Base-by-base conservation (phyloP, 2,888 invertebrate genomes). In the Bellardia bayeri region DNA sequence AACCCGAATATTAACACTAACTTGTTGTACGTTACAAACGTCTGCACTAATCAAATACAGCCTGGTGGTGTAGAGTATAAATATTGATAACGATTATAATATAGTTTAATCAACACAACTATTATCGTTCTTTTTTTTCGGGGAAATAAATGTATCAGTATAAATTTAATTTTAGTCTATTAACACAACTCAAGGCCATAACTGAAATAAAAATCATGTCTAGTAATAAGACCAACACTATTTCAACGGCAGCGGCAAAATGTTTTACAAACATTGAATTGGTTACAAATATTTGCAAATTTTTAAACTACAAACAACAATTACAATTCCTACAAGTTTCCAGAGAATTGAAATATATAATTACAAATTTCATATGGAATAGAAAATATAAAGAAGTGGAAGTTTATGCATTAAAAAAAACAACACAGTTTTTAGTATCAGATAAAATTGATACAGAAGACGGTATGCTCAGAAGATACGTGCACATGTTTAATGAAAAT, bases 321-420 rank as follows among this genome's bases (percentile, higher is more conserved):
- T 23, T 16, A 8, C 56, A 56, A 9, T 56, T 56, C 2, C 16
- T 14, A 16, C 16, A 23, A 56, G 23, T 56, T 8, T 9, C 9
- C 23, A 3, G 16, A 23, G 56, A 56, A 23, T 56, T 56, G 16
- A 2, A 23, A 23, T 56, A 56, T 56, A 56, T 56, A 3, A 56
- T 56, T 23, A 8, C 7, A 8, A 56, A 56, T 56, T 56, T 56
- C 11, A 23, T 56, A 3, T 56, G 56, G 56, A 16, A 56, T 3
- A 56, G 2, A 56, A 7, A 56, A 56, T 56, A 9, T 56, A 56
- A 56, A 56, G 56, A 56, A 56, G 56, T 56, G 16, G 56, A 56
- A 23, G 23, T 56, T 56, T 23, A 23, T 23, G 5, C 16, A 23
- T 23, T 56, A 2, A 23, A 3, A 16, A 3, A 23, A 23, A 1